Conservation (phyloP, 2,888 invertebrate genomes). For the Stenichneumon culpator region DNA sequence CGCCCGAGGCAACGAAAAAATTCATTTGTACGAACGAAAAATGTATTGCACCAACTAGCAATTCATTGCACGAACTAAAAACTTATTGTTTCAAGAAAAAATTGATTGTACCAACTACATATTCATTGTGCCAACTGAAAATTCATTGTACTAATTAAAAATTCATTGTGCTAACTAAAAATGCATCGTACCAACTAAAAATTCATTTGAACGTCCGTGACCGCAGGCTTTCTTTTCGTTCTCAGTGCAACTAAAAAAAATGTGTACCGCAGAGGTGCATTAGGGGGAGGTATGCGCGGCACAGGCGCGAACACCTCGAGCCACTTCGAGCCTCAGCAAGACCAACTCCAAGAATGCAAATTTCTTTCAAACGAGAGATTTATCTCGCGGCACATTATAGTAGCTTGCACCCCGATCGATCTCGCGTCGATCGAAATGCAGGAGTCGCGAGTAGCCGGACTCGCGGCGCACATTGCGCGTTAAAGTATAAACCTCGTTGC, state of each 20-base stretch:
- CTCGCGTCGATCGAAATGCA: slow-evolving; percentile 38
- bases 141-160: no score
- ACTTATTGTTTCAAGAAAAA: no score
- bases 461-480: slow-evolving; percentile 34
- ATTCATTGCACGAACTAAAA: no score
- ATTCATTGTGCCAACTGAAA: no score
- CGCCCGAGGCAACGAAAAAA: no score
- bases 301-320: background rate
- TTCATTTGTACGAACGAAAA: no score
- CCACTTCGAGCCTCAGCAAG: slow-evolving; percentile 10
- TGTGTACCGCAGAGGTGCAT: background rate
- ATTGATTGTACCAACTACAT: no score
- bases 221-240: background rate
- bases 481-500: slow-evolving; percentile 28
- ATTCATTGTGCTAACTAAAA: no score
- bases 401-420: slow-evolving; percentile 16
- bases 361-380: slow-evolving; percentile 43
- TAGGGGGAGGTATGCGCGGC: slow-evolving; percentile 4
- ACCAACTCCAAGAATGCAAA: slow-evolving; percentile 18
- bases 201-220: background rate
- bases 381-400: slow-evolving; percentile 26
- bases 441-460: slow-evolving; percentile 19
- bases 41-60: no score
- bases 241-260: background rate
- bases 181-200: no score